Base-by-base conservation (phyloP, 2,113 vertebrate species). In the Sula dactylatra region DNA sequence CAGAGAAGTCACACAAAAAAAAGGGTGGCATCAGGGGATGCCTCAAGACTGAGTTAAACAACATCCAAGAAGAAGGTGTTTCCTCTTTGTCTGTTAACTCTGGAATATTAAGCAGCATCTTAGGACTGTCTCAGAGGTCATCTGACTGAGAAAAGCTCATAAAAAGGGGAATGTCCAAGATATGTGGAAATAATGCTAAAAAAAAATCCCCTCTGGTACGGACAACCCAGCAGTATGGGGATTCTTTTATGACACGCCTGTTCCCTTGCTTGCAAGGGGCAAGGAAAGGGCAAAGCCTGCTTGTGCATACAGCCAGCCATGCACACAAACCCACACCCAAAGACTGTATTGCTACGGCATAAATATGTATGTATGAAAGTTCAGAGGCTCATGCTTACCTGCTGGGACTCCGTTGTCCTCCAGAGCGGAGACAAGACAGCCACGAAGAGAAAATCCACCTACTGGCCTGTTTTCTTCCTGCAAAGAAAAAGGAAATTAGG, bases 391-490 rank as follows among this genome's bases (percentile, higher is more conserved):
- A 0, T 87, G 32, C 98, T 98, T 98, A 99, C 99, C 99, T 93
- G 98, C 97, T 67, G 99, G 99, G 95, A 99, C 97, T 14, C 99
- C 99, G 0, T 99, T 99, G 90, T 99, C 99, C 27, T 99, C 98
- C 97, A 99, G 97, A 58, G 99, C 99, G 59, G 99, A 99, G 76
- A 99, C 98, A 65, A 99, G 98, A 86, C 99, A 99, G 22, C 99
- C 98, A 31, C 99, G 98, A 72, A 99, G 98, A 50, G 98, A 97
- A 97, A 99, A 99, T 24, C 99, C 99, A 72, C 99, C 99, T 8
- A 97, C 99, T 4, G 99, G 99, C 86, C 90, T 99, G 97, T 99
- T 97, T 84, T 99, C 99, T 96, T 99, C 99, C 99, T 99, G 92
- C 65, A 94, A 71, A 82, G 25, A 54, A 64, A 78, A 84, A 55